phyloP scores from a whole-genome alignment of 1,140 invertebrate genomes.

The Laupala kohalensis region DNA sequence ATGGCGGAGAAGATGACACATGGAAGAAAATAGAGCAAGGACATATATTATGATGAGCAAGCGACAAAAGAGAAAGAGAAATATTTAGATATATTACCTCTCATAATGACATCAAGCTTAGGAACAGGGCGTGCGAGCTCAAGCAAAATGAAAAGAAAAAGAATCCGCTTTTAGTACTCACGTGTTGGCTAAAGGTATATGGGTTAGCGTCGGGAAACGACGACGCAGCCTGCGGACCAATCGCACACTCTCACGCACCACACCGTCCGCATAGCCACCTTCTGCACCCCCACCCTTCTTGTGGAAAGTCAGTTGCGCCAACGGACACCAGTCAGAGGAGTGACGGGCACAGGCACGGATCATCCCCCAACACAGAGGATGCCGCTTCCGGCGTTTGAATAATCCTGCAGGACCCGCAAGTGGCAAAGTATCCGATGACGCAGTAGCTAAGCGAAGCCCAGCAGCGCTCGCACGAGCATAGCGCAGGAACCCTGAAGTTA shows the following conservation, averaged over 20 bases:
- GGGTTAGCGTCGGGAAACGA: constrained; percentile 26
- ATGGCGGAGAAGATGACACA: too few species aligned
- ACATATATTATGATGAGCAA: too few species aligned
- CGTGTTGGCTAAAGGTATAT: constrained; percentile 31
- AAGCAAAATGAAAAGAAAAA: too few species aligned
- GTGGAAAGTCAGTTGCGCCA: constrained; percentile 33
- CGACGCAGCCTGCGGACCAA: constrained; percentile 25
- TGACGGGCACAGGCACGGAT: constrained; percentile 27
- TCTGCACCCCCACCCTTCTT: constrained; percentile 18
- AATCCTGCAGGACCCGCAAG: constrained; percentile 34
- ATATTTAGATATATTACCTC: too few species aligned
- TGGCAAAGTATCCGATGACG: constrained; percentile 16
- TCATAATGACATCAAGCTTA: too few species aligned
- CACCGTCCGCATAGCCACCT: constrained; percentile 23
- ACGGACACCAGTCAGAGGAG: constrained; percentile 23
- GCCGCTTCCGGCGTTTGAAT: constrained; percentile 26
- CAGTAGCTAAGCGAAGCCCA: neutral
- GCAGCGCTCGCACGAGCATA: neutral
- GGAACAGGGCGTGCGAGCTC: too few species aligned
- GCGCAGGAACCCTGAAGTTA: constrained; percentile 8
- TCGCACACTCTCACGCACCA: constrained; percentile 25
- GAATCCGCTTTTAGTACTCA: too few species aligned
- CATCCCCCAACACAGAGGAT: constrained; percentile 33
- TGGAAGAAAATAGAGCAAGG: too few species aligned
- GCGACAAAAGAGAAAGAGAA: too few species aligned